Conservation (phyloP, 1,140 invertebrate genomes). For the Chionoecetes opilio region DNA sequence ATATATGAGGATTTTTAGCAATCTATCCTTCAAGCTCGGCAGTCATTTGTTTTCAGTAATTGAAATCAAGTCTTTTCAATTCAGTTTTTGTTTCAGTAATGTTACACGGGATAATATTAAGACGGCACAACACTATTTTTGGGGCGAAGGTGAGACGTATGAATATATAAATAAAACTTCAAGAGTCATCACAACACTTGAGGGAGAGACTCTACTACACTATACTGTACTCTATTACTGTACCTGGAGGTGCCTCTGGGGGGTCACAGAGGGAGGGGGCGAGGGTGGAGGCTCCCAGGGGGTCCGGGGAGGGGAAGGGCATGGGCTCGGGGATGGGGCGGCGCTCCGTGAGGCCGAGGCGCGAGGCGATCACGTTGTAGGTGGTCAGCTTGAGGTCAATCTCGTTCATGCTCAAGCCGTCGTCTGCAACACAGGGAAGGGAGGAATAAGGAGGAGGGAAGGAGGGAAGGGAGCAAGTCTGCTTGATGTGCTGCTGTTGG, state of each 20-base stretch:
- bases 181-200: no score
- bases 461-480: not conserved
- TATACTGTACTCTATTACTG: no score
- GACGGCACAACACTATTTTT: no score
- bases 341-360: slow-evolving; percentile 84
- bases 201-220: no score
- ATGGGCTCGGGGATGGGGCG: slow-evolving; percentile 84
- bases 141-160: no score
- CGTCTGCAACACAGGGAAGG: slow-evolving; percentile 74
- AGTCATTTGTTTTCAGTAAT: no score
- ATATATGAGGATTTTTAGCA: no score
- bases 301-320: slow-evolving; percentile 85
- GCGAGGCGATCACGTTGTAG: slow-evolving; percentile 80
- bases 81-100: no score
- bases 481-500: not conserved
- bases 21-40: no score
- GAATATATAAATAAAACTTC: no score
- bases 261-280: slow-evolving; percentile 80
- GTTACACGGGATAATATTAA: no score
- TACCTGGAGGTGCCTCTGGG: slow-evolving; percentile 49
- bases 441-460: not conserved
- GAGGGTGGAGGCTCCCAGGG: slow-evolving; percentile 85
- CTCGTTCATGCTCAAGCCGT: slow-evolving; percentile 81
- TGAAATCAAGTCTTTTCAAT: no score
- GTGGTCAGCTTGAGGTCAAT: slow-evolving; percentile 81